Conservation (phyloP, 2,113 vertebrate species). For the Xyrauchen texanus region DNA sequence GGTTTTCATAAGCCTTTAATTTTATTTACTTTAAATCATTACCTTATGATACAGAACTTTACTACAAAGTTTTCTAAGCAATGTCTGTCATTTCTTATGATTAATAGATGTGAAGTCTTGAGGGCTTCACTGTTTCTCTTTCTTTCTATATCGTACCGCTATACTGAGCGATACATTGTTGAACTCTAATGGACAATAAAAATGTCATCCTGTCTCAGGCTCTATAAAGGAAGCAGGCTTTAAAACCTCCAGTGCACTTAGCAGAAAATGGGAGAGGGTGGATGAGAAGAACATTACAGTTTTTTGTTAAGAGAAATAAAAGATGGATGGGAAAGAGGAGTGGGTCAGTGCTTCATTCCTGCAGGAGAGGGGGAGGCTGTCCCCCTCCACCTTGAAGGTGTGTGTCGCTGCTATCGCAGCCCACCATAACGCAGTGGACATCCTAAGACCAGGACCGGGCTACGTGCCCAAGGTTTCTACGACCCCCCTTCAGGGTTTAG, state of each 20-base stretch:
- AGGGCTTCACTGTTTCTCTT: background rate
- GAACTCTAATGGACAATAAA: conserved; percentile 13
- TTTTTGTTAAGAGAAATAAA: background rate
- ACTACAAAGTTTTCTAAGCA: background rate
- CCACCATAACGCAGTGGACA: too few species aligned
- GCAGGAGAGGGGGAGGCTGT: too few species aligned
- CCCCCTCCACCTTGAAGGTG: too few species aligned
- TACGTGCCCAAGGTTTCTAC: too few species aligned
- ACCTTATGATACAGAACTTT: background rate
- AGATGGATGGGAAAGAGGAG: background rate
- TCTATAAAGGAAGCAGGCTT: conserved; percentile 11
- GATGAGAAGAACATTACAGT: background rate
- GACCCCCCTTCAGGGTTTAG: too few species aligned
- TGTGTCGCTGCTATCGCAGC: too few species aligned
- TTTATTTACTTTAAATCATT: background rate
- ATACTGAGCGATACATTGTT: background rate
- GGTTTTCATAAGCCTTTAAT: background rate
- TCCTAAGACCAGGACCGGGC: too few species aligned
- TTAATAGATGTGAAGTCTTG: background rate
- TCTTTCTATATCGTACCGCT: too few species aligned
- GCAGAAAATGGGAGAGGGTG: background rate
- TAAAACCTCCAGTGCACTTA: background rate
- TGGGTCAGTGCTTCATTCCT: too few species aligned
- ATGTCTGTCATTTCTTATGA: background rate
- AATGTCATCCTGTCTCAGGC: conserved; percentile 17